A percentile compares a stretch with the other conserved stretches of the same genome.
phyloP scores from a whole-genome alignment of 2,113 vertebrate species.

The Triplophysa dalaica region DNA sequence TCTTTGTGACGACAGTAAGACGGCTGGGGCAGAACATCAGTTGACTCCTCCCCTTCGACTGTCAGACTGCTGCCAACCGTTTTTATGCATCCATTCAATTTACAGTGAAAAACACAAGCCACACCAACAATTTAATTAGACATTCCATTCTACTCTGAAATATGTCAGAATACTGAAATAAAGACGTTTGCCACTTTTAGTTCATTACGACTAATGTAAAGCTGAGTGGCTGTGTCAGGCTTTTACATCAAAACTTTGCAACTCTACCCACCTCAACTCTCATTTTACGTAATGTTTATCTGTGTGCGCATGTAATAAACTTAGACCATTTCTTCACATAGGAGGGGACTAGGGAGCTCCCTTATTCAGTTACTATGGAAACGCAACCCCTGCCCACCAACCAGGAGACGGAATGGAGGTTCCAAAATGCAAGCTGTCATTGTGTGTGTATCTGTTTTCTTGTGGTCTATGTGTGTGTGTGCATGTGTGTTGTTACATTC shows the following conservation, averaged over 20 bases:
- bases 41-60: no score
- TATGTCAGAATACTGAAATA: no score
- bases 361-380: conserved; percentile 58
- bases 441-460: conserved; percentile 46
- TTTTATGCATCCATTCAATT: no score
- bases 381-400: conserved; percentile 53
- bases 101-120: no score
- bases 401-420: conserved; percentile 45
- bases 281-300: background rate
- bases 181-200: no score
- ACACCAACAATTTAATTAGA: no score
- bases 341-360: conserved; percentile 47
- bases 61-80: no score
- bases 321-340: conserved; percentile 42
- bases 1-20: no score
- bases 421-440: conserved; percentile 59
- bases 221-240: no score
- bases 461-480: conserved; percentile 32
- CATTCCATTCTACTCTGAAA: no score
- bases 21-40: no score
- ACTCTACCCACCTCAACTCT: background rate
- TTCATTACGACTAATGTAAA: no score
- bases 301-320: background rate
- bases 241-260: background rate
- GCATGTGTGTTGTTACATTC: conserved; percentile 51